phyloP scores from a whole-genome alignment of 2,888 invertebrate genomes.

The Oscheius sp. region DNA sequence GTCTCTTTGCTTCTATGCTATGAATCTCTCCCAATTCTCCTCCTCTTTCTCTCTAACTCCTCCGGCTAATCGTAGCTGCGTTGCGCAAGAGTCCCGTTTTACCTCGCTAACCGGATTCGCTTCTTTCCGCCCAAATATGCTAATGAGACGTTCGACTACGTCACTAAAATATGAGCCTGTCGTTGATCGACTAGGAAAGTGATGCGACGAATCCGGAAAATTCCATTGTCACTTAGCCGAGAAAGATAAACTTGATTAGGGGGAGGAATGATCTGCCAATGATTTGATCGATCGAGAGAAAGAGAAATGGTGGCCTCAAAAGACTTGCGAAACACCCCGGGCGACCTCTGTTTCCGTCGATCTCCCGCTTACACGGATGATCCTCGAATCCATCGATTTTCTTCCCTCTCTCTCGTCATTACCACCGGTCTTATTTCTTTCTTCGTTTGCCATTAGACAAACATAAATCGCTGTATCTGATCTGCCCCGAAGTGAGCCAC shows the following conservation, averaged over 20 bases:
- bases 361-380: neutral
- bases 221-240: constrained; percentile 12
- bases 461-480: constrained; percentile 23
- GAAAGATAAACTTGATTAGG: neutral
- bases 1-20: no score
- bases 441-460: neutral
- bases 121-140: constrained; percentile 24
- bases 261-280: neutral
- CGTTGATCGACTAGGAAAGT: neutral
- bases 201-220: constrained; percentile 18
- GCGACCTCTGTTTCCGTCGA: constrained; percentile 1
- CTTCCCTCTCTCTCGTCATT: neutral
- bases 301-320: constrained; percentile 6
- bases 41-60: neutral
- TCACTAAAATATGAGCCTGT: constrained; percentile 18
- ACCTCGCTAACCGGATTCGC: constrained; percentile 8
- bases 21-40: neutral
- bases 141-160: constrained; percentile 14
- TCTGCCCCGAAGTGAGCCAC: constrained; percentile 4
- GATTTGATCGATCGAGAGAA: neutral
- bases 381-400: constrained; percentile 9
- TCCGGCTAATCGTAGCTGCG: no score
- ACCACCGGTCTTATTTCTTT: neutral
- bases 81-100: constrained; percentile 20
- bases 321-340: constrained; percentile 17